Evolutionary conservation across 2,888 invertebrate genomes (phyloP), one percentile per base, ranked within the genome.

Genomic region (Hetaerina titia): DNA sequence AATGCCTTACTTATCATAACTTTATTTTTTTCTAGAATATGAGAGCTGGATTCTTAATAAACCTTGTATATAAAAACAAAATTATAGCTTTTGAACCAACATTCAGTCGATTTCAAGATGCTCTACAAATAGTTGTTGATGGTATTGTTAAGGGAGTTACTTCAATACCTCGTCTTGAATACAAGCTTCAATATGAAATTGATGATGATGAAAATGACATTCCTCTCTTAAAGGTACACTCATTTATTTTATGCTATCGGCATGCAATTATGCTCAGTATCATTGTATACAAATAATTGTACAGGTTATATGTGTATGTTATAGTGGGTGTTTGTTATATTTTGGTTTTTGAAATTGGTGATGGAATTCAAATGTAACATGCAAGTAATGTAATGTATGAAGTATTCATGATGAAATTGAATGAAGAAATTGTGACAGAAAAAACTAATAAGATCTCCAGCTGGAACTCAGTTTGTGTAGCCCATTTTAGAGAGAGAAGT

Each of bases 161-260:
- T 95, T 97, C 97, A 69, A 97, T 98, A 94, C 98, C 99, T 1
- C 97, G 98, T 95, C 97, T 99, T 88, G 99, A 99, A 96, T 98
- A 98, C 1, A 97, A 98, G 96, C 97, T 98, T 31, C 56, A 58
- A 15, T 90, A 90, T 22, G 81, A 25, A 81, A 22, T 64, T n/a
- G 74, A 69, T 57, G 56, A 64, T 25, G 69, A 94, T 89, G 60
- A 90, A n/a, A 4, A 45, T 45, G 95, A 90, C 11, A 90, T 95
- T 8, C 95, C 95, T 11, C 95, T 95, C 22, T 95, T 96, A 58
- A 96, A 96, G 96, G 96, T 96, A 89, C 45, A 8, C 45, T 13
- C 0, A 95, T 58, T 89, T 57, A 58, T 89, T 22, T n/a, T 69
- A 2, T 22, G n/a, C n/a, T 22, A 69, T n/a, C 22, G 22, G 69